Conservation (phyloP, 2,888 invertebrate species). For the Volucella zonaria region DNA sequence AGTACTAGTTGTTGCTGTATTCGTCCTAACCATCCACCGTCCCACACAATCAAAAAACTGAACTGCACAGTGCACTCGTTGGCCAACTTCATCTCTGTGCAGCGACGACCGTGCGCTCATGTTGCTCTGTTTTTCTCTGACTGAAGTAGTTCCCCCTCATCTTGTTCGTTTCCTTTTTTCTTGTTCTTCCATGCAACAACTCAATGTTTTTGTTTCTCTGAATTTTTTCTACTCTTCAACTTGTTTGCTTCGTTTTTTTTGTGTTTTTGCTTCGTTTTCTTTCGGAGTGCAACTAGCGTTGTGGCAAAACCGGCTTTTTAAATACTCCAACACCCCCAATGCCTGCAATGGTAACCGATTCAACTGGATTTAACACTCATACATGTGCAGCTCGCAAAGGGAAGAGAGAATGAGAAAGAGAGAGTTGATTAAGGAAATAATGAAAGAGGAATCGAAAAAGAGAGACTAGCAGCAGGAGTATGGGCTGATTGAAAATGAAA, state of each 20-base stretch:
- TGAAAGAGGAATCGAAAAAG: slow-evolving; percentile 41
- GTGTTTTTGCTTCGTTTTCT: slow-evolving; percentile 26
- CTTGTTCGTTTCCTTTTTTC: neutral
- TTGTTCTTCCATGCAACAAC: neutral
- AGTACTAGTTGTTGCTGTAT: neutral
- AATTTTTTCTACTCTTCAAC: slow-evolving; percentile 18
- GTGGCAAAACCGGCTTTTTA: slow-evolving; percentile 72
- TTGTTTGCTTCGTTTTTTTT: slow-evolving; percentile 9
- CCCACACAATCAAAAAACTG: slow-evolving; percentile 29
- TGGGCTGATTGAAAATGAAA: slow-evolving; percentile 56
- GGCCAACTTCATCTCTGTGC: neutral
- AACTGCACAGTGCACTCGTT: too few species aligned
- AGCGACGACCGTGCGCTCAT: slow-evolving; percentile 2
- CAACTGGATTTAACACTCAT: slow-evolving; percentile 70
- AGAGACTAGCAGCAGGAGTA: slow-evolving; percentile 1
- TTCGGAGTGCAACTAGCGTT: slow-evolving; percentile 58
- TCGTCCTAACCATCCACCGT: slow-evolving; percentile 7
- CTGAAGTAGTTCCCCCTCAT: neutral
- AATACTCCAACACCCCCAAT: slow-evolving; percentile 73
- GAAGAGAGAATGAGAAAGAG: slow-evolving; percentile 12
- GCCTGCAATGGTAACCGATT: slow-evolving; percentile 65
- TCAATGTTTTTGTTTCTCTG: slow-evolving; percentile 17
- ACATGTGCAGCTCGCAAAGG: slow-evolving; percentile 22
- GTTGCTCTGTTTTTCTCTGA: slow-evolving; percentile 15
- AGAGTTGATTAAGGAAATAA: neutral